Base-by-base conservation (phyloP, 2,113 vertebrate species). In the Macroglossus sobrinus region DNA sequence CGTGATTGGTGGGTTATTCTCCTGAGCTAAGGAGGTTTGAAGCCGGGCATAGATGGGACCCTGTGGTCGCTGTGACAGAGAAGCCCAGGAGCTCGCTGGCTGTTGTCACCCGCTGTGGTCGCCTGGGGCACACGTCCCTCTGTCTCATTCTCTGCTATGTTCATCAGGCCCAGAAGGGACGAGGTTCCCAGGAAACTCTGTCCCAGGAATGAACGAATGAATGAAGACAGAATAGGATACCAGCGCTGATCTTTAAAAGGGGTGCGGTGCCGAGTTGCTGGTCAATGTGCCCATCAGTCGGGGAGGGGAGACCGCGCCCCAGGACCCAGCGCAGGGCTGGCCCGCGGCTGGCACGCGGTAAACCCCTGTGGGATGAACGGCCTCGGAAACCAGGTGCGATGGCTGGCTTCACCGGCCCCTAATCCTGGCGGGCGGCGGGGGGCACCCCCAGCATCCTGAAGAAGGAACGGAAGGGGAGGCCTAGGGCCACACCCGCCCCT, bases 191-290 rank as follows among this genome's bases (percentile, higher is more conserved):
- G 15, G 50, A 50, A n/a, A 53, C 6, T 22, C 3, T 22, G 22
- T 8, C 22, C 1, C 16, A 6, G 28, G 28, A 75, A 11, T 2
- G 19, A 55, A 14, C 1, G 6, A 18, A 11, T 19, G 35, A 18
- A 12, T 0, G 26, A 15, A 0, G 0, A 0, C 33, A 1, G 1
- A 4, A 3, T 0, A 5, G 0, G 3, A 3, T 22, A 30, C 24
- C 68, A 28, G 11, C 33, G 21, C 0, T 5, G 59, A 4, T 38
- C 38, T 47, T 16, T 59, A 1, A 7, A 10, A 10, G 10, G 50
- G 8, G 5, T 3, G 0, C 1, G 2, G 18, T 11, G 50, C 19
- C 4, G 2, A 18, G 13, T 11, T 16, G 24, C 5, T 26, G 3
- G 4, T 5, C 18, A 0, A 0, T 5, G 26, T 18, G 6, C 7